phyloP scores from a whole-genome alignment of 2,797 vertebrate genomes.

The Gobio occitaniae region DNA sequence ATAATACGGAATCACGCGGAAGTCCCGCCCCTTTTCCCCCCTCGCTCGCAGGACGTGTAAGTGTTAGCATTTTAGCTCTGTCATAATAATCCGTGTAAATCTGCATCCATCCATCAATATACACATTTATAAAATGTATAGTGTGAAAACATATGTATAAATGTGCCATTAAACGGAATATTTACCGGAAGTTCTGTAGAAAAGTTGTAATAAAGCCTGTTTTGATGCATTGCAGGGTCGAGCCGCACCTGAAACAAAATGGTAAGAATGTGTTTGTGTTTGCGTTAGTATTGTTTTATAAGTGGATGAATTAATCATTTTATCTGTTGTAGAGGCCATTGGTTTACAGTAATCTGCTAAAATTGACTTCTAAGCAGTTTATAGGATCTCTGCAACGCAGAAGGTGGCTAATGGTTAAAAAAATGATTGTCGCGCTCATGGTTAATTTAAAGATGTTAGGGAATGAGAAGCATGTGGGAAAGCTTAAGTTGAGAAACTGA shows the following conservation, averaged over 20 bases:
- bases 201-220: neutral
- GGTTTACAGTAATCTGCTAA: too few species aligned
- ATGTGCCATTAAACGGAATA: neutral
- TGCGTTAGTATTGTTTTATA: fast-evolving
- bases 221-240: conserved; percentile 35
- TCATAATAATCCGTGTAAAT: conserved; percentile 59
- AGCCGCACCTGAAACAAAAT: conserved; percentile 24
- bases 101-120: conserved; percentile 66
- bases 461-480: too few species aligned
- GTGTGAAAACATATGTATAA: neutral
- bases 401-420: neutral
- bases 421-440: neutral
- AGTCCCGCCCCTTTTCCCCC: conserved; percentile 74
- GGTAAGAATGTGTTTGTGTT: conserved; percentile 19
- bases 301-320: fast-evolving
- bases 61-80: conserved; percentile 49
- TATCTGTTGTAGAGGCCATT: fast-evolving
- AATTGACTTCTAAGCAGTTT: fast-evolving
- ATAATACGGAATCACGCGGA: conserved; percentile 72
- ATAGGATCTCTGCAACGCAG: fast-evolving
- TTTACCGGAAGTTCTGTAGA: fast-evolving
- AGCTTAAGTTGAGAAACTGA: neutral
- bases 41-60: conserved; percentile 62
- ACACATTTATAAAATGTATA: fast-evolving
- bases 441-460: fast-evolving